These are phyloP conservation scores for Corbicula japonica DNA, from an alignment of 2,888 invertebrate species.

Conservation along the genomic window DNA sequence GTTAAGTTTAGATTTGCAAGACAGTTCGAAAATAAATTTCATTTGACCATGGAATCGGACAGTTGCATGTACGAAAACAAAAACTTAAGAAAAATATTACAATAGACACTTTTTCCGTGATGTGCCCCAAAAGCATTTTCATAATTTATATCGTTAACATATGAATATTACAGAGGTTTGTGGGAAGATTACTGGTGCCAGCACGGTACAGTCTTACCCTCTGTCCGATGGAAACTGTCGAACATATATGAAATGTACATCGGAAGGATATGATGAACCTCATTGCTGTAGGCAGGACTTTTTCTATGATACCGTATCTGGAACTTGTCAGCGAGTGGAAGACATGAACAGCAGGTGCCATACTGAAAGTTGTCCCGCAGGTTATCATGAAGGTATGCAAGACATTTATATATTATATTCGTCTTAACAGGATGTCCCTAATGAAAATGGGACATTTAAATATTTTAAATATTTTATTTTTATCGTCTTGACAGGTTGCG, in stretches of 20 bases:
- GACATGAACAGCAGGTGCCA: conserved; percentile 39
- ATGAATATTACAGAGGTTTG: conserved; percentile 34
- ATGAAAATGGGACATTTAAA: too few species aligned
- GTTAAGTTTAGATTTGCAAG: too few species aligned
- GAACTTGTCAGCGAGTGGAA: conserved; percentile 30
- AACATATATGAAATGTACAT: conserved; percentile 59
- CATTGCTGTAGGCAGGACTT: conserved; percentile 48
- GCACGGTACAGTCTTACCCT: conserved; percentile 20
- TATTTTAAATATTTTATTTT: too few species aligned
- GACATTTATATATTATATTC: too few species aligned
- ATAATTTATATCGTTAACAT: not conserved
- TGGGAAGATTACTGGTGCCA: conserved; percentile 29
- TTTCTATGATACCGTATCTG: conserved; percentile 27
- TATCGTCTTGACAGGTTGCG: too few species aligned
- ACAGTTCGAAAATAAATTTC: too few species aligned
- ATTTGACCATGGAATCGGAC: too few species aligned
- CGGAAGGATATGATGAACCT: conserved; percentile 31
- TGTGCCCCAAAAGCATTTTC: not conserved
- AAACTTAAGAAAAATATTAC: too few species aligned
- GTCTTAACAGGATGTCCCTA: too few species aligned
- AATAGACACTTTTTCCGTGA: too few species aligned
- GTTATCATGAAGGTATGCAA: conserved; percentile 58
- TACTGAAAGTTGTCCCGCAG: conserved; percentile 36
- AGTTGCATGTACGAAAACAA: too few species aligned
- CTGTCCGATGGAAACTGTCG: conserved; percentile 60